Base-by-base conservation (phyloP, 2,888 invertebrate genomes). In the Apotomis capreana region DNA sequence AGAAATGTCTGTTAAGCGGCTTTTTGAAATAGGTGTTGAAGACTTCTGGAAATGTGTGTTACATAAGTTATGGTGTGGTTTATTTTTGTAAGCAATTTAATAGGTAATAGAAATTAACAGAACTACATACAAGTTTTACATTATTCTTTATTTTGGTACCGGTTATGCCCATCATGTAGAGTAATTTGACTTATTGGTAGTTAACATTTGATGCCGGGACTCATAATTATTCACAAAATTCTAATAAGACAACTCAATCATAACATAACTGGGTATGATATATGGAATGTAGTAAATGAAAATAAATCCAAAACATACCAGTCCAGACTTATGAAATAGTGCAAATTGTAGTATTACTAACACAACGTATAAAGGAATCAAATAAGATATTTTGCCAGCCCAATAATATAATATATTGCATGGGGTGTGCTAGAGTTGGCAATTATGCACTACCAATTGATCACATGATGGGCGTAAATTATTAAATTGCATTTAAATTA, bases 391-490 rank as follows among this genome's bases (percentile, higher is more conserved):
- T 13, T 55, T 55, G 15, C 40, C 12, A 44, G 9, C 8, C 5
- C n/a, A 64, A 55, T 55, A 13, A 44, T 44, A 55, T n/a, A n/a
- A n/a, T n/a, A n/a, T n/a, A n/a, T n/a, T n/a, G 64, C 6, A 9
- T 55, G 40, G 54, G 54, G 63, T 64, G 63, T 64, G 54, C 51
- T 44, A 10, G 62, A 13, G 9, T 44, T 55, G 52, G 37, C 12
- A 59, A 64, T 63, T 8, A 57, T 26, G 63, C 44, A 40, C 58
- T 51, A 15, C 49, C 46, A 61, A 69, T 61, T 55, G 59, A 75
- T 79, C 80, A 79, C 80, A 80, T 80, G 80, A 80, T 74, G 69
- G 70, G 64, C 55, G 52, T 63, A 40, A 57, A 49, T 57, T 44
- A 57, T n/a, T 55, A 46, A 57, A 57, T 49, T 40, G n/a, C 12